Base-by-base conservation (phyloP, 64 coral and sea anemone genomes). In the Catalaphyllia jardinei region DNA sequence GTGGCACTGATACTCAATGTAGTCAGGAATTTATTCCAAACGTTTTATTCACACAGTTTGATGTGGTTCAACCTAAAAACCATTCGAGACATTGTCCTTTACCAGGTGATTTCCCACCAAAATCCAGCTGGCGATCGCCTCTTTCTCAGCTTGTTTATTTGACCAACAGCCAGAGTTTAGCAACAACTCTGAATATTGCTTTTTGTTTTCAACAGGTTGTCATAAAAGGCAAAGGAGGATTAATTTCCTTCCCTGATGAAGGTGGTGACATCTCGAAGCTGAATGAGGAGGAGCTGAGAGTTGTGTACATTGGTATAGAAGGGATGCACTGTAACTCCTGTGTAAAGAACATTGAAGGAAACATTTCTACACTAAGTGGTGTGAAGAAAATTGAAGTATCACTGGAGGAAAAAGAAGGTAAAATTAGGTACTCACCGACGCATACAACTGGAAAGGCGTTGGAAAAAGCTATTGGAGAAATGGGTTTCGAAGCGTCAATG, bases 241-340 rank as follows among this genome's bases (percentile, higher is more conserved):
- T 18, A 17, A 67, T 88, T 0, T 82, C 88, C 19, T 86, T 29
- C 20, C 59, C 78, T 65, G 72, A 57, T 20, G 79, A 73, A 39
- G 79, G 29, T 29, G 54, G 86, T 72, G 94, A 89, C 60, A 86
- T 89, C 76, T 63, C 86, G 22, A 79, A 72, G 25, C 52, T 72
- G 4, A 60, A 20, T 15, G 22, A 71, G 31, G 83, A 93, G 27
- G 87, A 81, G 38, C 49, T 79, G 25, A 76, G 87, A 24, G 80
- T 83, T 80, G 88, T 84, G 51, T 90, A 91, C 72, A 79, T 99
- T 30, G 80, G 76, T 12, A 91, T 99, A 25, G 88, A 93, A 90
- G 97, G 97, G 51, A 99, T 99, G 97, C 83, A 94, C 35, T 99
- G 97, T 46, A 87, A 87, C 78, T 99, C 97, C 17, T 99, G 97